A percentile compares a stretch with the other conserved stretches of the same genome.
phyloP scores from a whole-genome alignment of 2,113 vertebrate genomes.

The Bungarus multicinctus region DNA sequence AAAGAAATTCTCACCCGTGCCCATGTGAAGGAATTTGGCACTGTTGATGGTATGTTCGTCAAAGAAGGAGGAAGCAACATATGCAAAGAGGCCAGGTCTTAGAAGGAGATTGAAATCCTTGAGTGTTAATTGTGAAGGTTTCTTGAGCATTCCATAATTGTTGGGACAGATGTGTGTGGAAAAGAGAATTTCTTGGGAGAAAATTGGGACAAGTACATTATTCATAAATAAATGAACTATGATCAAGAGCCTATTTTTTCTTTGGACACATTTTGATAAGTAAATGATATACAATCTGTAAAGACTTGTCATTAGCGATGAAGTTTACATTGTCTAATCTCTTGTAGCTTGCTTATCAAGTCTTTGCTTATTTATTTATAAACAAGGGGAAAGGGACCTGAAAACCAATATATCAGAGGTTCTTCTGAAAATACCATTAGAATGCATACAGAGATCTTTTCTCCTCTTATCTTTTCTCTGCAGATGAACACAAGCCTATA shows the following conservation, averaged over 20 bases:
- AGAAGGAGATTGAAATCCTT: background rate
- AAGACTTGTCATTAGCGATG: background rate
- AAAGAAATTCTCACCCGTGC: conserved; percentile 98
- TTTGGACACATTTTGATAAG: background rate
- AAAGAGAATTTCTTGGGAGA: background rate
- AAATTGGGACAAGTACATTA: background rate
- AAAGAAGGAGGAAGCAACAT: background rate
- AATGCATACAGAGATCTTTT: conserved; percentile 7
- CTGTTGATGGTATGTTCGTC: conserved; percentile 88
- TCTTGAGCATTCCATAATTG: background rate
- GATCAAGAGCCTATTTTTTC: background rate
- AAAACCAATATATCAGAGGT: background rate
- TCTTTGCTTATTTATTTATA: background rate
- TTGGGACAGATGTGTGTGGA: background rate
- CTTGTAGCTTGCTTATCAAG: background rate
- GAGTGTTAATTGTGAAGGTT: background rate
- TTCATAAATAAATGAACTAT: background rate
- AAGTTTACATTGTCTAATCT: background rate
- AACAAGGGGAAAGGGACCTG: background rate
- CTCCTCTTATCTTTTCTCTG: conserved; percentile 51
- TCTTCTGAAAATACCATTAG: background rate
- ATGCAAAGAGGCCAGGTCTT: background rate
- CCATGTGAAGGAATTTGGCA: conserved; percentile 97
- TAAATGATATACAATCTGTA: background rate
- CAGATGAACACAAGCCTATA: conserved; percentile 96